phyloP scores from a whole-genome alignment of 2,113 vertebrate species.

The Diadophis punctatus region DNA sequence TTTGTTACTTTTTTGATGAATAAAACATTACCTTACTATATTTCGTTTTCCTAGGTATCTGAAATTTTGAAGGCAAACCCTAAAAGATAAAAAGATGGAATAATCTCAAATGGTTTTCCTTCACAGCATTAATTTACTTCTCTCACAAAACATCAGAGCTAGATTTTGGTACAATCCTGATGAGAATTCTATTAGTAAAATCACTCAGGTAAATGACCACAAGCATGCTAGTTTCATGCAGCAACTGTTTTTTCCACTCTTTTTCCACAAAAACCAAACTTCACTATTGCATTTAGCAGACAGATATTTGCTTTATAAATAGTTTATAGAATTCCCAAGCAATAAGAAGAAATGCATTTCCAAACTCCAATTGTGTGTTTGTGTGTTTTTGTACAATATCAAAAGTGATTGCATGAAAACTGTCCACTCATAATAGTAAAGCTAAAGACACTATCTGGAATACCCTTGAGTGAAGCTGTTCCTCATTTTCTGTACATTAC shows the following conservation, averaged over 20 bases:
- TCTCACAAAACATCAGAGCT: not conserved
- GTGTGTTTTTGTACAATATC: not conserved
- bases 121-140: not conserved
- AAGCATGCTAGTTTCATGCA: not conserved
- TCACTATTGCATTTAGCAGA: not conserved
- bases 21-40: constrained; percentile 84
- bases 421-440: too few relatives aligned
- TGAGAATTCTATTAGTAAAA: not conserved
- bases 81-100: constrained; percentile 59
- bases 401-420: not conserved
- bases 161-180: not conserved
- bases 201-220: not conserved
- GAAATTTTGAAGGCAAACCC: constrained; percentile 97
- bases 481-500: not conserved
- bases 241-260: not conserved
- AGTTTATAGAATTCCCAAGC: not conserved
- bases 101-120: not conserved
- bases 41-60: constrained; percentile 94
- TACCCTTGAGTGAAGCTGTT: not conserved
- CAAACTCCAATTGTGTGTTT: not conserved
- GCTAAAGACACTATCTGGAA: not conserved
- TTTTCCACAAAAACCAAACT: not conserved
- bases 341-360: not conserved
- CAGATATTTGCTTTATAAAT: not conserved
- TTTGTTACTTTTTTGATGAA: not conserved